phyloP scores from a whole-genome alignment of 1,140 invertebrate species.

The Tetraneura akinire region DNA sequence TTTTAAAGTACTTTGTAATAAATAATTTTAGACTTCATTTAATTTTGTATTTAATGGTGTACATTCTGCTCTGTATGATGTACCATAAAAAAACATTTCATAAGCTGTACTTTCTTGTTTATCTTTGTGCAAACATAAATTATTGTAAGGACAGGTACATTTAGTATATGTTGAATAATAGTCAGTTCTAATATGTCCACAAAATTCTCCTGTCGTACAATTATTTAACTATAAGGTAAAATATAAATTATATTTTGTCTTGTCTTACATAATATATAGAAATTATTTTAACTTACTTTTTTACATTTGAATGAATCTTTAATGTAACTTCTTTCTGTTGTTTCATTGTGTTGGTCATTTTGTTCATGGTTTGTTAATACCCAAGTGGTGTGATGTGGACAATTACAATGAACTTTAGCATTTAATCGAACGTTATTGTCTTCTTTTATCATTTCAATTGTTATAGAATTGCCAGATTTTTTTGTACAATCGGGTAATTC shows the following conservation, averaged over 20 bases:
- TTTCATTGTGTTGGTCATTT: constrained; percentile 28
- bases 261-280: background rate
- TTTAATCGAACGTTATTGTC: constrained; percentile 52
- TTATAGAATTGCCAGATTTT: constrained; percentile 53
- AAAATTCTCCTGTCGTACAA: constrained; percentile 61
- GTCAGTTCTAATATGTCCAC: constrained; percentile 61
- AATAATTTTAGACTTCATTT: constrained; percentile 13
- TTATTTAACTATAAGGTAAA: constrained; percentile 59
- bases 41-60: constrained; percentile 52
- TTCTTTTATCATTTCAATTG: constrained; percentile 53
- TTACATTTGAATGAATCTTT: constrained; percentile 38
- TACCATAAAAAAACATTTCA: constrained; percentile 63
- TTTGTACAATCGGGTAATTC: constrained; percentile 52
- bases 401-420: constrained; percentile 23
- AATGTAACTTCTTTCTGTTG: constrained; percentile 12
- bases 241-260: too few relatives aligned
- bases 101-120: constrained; percentile 59
- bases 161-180: constrained; percentile 66
- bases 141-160: constrained; percentile 65
- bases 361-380: constrained; percentile 28
- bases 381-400: constrained; percentile 34
- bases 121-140: constrained; percentile 64
- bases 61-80: constrained; percentile 64
- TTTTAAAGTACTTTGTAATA: background rate
- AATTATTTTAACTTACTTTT: constrained; percentile 3